Evolutionary conservation across 2,113 vertebrate genomes (phyloP).

Genomic region (Glaucomys volans): DNA sequence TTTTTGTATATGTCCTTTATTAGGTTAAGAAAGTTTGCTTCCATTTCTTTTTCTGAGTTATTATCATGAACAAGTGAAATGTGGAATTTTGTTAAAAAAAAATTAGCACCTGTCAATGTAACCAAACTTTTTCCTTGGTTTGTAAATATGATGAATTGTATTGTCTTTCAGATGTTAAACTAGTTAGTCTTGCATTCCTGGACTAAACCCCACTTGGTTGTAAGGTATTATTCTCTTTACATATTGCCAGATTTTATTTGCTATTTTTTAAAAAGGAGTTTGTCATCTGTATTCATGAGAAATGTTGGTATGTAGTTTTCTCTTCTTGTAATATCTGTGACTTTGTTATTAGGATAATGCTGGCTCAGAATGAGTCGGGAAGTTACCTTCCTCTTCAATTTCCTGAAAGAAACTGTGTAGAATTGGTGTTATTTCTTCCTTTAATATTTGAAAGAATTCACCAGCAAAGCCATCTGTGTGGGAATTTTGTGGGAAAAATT

Average conservation of each 20-base stretch:
- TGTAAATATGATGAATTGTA: neutral
- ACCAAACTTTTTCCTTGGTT: neutral
- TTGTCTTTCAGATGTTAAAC: neutral
- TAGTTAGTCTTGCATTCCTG: neutral
- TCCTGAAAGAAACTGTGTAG: neutral
- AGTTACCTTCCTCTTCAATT: neutral
- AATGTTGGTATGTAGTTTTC: neutral
- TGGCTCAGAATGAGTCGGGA: neutral
- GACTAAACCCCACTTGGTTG: neutral
- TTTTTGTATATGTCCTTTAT: neutral
- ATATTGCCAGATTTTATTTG: neutral
- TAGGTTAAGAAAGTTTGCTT: neutral
- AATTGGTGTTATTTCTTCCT: neutral
- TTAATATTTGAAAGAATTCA: conserved; percentile 4
- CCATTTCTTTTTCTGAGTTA: neutral
- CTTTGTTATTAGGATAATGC: neutral
- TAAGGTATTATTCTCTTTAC: neutral
- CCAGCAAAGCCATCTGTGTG: neutral
- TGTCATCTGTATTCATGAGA: neutral
- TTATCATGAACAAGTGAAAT: neutral
- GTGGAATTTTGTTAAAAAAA: neutral
- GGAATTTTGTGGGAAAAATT: neutral
- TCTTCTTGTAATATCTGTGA: neutral
- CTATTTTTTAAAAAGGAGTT: neutral
- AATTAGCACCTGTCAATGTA: neutral